Conservation (phyloP, 1,140 invertebrate species). For the Apis laboriosa region DNA sequence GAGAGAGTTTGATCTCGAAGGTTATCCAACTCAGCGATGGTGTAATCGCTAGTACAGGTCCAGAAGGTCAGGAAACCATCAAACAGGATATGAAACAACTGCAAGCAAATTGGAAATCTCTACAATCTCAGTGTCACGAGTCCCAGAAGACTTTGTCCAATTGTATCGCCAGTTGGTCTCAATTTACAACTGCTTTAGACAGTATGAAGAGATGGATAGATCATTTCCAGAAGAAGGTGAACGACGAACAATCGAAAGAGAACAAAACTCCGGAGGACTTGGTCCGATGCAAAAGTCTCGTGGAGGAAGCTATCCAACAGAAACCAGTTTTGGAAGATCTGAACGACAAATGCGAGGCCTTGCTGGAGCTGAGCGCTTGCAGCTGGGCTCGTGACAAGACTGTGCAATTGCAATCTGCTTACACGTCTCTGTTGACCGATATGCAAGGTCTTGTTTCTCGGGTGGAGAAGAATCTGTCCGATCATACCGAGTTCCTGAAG, state of each 20-base stretch:
- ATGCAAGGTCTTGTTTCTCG: slow-evolving; percentile 90
- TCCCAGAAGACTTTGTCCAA: slow-evolving; percentile 88
- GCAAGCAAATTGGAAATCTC: slow-evolving; percentile 92
- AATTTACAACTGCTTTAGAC: slow-evolving; percentile 89
- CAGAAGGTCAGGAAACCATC: slow-evolving; percentile 92
- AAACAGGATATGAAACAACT: slow-evolving; percentile 92
- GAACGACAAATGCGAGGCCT: slow-evolving; percentile 92
- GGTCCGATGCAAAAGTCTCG: slow-evolving; percentile 87
- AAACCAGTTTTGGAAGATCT: slow-evolving; percentile 91
- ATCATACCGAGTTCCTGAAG: slow-evolving; percentile 93
- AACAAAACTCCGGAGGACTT: slow-evolving; percentile 91
- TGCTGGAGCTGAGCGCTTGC: slow-evolving; percentile 92
- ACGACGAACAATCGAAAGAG: slow-evolving; percentile 86
- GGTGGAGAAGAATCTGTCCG: slow-evolving; percentile 93
- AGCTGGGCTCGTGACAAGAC: slow-evolving; percentile 92
- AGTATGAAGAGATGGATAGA: slow-evolving; percentile 90
- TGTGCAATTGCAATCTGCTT: slow-evolving; percentile 90
- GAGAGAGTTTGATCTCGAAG: slow-evolving; percentile 87
- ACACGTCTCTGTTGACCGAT: slow-evolving; percentile 88
- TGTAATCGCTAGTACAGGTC: slow-evolving; percentile 90
- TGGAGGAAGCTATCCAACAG: slow-evolving; percentile 88
- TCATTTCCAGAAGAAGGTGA: slow-evolving; percentile 86
- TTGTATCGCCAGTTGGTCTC: slow-evolving; percentile 92
- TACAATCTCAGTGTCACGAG: slow-evolving; percentile 90
- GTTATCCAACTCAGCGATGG: slow-evolving; percentile 88